These are phyloP conservation scores for Apocrypta bakeri DNA, from an alignment of 1,140 invertebrate genomes.

Conservation along the genomic window DNA sequence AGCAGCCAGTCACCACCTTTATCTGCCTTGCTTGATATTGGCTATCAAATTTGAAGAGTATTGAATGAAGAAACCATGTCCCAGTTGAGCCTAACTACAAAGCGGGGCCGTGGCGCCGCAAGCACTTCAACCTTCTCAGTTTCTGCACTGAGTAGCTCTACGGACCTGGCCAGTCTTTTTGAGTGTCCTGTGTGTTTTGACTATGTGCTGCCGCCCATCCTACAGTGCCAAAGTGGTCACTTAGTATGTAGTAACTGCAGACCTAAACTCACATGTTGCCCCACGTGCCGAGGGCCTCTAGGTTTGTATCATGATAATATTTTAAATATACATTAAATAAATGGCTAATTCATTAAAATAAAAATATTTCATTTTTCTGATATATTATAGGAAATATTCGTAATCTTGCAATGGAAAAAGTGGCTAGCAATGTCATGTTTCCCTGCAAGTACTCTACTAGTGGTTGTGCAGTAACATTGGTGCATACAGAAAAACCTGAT, in stretches of 20 bases:
- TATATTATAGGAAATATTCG: conserved; percentile 89
- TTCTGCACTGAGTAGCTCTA: conserved; percentile 75
- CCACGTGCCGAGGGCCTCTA: conserved; percentile 96
- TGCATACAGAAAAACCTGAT: conserved; percentile 97
- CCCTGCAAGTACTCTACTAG: conserved; percentile 99
- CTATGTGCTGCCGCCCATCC: conserved; percentile 97
- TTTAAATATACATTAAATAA: not conserved
- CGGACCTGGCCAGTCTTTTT: conserved; percentile 95
- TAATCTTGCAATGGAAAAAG: conserved; percentile 99
- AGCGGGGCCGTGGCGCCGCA: conserved; percentile 69
- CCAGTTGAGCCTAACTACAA: conserved; percentile 70
- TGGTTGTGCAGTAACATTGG: conserved; percentile 93
- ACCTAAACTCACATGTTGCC: conserved; percentile 96
- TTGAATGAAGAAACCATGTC: conserved; percentile 64
- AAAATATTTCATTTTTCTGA: conserved; percentile 26
- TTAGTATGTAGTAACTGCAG: conserved; percentile 95
- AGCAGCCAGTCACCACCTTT: not conserved
- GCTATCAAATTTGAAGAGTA: conserved; percentile 13
- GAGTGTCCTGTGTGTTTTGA: conserved; percentile 99
- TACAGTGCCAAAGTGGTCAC: conserved; percentile 92
- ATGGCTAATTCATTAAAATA: not conserved
- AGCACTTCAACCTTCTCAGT: conserved; percentile 70
- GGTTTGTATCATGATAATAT: no score
- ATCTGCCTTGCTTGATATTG: conserved; percentile 9
- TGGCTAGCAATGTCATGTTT: conserved; percentile 98